Evolutionary conservation across 1,140 invertebrate genomes (phyloP).

Genomic region (Mactra quadrangularis): DNA sequence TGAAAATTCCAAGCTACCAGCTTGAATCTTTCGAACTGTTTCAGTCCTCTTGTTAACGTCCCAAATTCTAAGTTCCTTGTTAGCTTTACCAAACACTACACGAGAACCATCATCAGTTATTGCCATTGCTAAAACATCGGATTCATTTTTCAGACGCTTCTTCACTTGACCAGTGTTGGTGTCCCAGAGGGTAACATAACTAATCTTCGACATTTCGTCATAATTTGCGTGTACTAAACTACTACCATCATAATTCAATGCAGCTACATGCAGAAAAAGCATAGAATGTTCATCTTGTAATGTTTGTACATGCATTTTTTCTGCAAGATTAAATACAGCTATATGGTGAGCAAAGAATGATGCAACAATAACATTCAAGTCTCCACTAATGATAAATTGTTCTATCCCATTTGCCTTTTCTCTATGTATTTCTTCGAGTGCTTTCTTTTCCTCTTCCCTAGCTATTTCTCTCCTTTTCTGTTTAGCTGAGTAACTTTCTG

Average conservation of each 20-base stretch:
- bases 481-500: constrained; percentile 73
- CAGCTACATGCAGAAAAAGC: constrained; percentile 79
- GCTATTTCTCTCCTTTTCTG: constrained; percentile 72
- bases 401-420: constrained; percentile 82
- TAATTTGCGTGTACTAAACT: constrained; percentile 82
- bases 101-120: constrained; percentile 78
- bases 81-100: constrained; percentile 79
- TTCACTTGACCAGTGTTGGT: constrained; percentile 76
- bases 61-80: constrained; percentile 81
- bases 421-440: constrained; percentile 73
- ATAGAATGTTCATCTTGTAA: constrained; percentile 79
- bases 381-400: constrained; percentile 79
- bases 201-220: constrained; percentile 81
- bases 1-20: constrained; percentile 74
- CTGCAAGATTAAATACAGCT: constrained; percentile 79
- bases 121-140: constrained; percentile 78
- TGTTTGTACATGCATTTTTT: constrained; percentile 74
- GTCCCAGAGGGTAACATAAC: constrained; percentile 82
- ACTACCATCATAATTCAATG: constrained; percentile 76
- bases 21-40: constrained; percentile 69
- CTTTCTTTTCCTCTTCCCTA: constrained; percentile 70
- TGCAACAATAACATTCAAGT: constrained; percentile 80
- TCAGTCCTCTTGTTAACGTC: constrained; percentile 71
- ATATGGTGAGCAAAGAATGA: constrained; percentile 82
- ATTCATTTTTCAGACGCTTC: constrained; percentile 79